Base-by-base conservation (phyloP, 2,797 vertebrate species). In the Aulostomus chinensis region DNA sequence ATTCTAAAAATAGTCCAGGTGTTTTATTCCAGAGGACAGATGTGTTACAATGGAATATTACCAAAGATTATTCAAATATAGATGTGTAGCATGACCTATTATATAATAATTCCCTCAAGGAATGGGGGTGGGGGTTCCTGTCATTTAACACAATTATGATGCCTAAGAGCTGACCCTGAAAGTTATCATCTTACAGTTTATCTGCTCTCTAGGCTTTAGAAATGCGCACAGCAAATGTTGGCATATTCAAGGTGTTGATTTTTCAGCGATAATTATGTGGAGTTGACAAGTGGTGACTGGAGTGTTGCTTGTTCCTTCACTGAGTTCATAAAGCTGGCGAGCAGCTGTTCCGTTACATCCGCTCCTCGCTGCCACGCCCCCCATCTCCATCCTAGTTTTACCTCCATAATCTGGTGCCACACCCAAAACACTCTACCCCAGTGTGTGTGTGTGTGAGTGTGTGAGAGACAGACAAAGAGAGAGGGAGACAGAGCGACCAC, bases 231-330 rank as follows among this genome's bases (percentile, higher is more conserved):
- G 54, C 29, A 49, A 13, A 33, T 40, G 63, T 56, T 39, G 22
- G n/a, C 52, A 50, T 17, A 58, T 55, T 32, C 40, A 47, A 80
- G 24, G 54, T 76, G 66, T 57, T 49, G 53, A 52, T 75, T 73
- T 68, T 73, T 62, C 52, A 53, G 68, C 4, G 58, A 61, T 62
- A 75, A 73, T 75, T 68, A 63, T 50, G 53, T 47, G 37, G 25
- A 43, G 37, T 54, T 59, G 59, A 62, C 43, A 68, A 69, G 42
- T 58, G 45, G 52, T 67, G 58, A 58, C 43, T 57, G 16, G 45
- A 52, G 68, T 73, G 64, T 74, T 80, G 45, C 53, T 72, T 72
- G 54, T 65, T 65, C 54, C 42, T 11, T 52, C 32, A 21, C 11
- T 13, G 11, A 45, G 49, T 24, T 66, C 22, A 42, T 28, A 14